Percentiles rank a stretch among this genome's conserved stretches.
phyloP scores from a whole-genome alignment of 64 coral and sea anemone genomes.

The Porites lutea region DNA sequence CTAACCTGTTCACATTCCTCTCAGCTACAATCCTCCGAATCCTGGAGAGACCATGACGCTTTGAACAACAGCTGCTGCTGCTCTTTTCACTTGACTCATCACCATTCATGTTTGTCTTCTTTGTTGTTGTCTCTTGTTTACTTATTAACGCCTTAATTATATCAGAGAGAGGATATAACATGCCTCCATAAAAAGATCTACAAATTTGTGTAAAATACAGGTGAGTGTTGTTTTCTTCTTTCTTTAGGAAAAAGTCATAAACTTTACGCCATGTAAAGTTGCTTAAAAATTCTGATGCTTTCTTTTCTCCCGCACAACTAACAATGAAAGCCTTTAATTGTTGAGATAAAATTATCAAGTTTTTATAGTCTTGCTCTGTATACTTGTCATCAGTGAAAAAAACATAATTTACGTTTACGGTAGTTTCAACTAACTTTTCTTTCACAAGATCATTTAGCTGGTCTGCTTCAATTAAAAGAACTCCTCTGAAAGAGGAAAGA shows the following conservation, averaged over 20 bases:
- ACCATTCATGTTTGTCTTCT: too few species aligned
- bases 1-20: too few species aligned
- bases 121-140: too few species aligned
- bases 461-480: neutral
- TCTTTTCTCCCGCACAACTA: slow-evolving; percentile 1
- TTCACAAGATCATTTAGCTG: neutral
- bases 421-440: neutral
- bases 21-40: too few species aligned
- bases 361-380: neutral
- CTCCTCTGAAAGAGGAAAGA: neutral
- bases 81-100: too few species aligned
- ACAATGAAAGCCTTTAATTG: neutral
- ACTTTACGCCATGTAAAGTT: neutral
- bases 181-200: too few species aligned
- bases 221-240: neutral
- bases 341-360: neutral
- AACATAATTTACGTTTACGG: neutral
- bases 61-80: too few species aligned
- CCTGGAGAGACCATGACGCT: too few species aligned
- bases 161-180: too few species aligned
- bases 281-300: neutral
- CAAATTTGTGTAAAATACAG: too few species aligned
- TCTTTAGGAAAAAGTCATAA: neutral
- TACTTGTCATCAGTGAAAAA: neutral
- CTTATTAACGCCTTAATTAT: too few species aligned